Conservation (phyloP, 2,113 vertebrate genomes). For the Lepus timidus region DNA sequence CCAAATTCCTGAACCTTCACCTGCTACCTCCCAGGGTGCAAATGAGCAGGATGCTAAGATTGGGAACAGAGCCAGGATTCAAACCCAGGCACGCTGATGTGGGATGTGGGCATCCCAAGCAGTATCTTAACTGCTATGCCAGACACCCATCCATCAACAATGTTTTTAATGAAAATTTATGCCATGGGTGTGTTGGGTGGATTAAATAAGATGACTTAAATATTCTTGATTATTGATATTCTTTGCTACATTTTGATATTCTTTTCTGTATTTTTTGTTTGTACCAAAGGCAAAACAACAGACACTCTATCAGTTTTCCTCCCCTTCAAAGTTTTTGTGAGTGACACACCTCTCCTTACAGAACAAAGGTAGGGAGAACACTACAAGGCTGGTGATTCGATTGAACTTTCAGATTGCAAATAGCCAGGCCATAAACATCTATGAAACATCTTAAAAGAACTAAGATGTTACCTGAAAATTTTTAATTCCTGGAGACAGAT, state of each 20-base stretch:
- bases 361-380: background rate
- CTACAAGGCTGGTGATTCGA: background rate
- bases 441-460: conserved; percentile 7
- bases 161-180: conserved; percentile 1
- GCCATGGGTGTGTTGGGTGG: background rate
- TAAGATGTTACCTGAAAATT: background rate
- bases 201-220: background rate
- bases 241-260: background rate
- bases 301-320: background rate
- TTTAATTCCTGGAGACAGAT: conserved; percentile 46
- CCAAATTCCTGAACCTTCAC: too few species aligned
- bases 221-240: too few species aligned
- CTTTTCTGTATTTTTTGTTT: conserved; percentile 21
- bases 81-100: too few species aligned
- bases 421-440: background rate
- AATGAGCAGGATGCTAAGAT: too few species aligned
- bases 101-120: too few species aligned
- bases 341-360: background rate
- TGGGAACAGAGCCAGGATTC: too few species aligned
- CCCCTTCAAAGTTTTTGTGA: background rate
- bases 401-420: background rate
- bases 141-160: background rate
- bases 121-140: too few species aligned
- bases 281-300: background rate
- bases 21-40: too few species aligned